These are phyloP conservation scores for Drosophila quinaria DNA, from an alignment of 2,888 invertebrate species.

Conservation along the genomic window DNA sequence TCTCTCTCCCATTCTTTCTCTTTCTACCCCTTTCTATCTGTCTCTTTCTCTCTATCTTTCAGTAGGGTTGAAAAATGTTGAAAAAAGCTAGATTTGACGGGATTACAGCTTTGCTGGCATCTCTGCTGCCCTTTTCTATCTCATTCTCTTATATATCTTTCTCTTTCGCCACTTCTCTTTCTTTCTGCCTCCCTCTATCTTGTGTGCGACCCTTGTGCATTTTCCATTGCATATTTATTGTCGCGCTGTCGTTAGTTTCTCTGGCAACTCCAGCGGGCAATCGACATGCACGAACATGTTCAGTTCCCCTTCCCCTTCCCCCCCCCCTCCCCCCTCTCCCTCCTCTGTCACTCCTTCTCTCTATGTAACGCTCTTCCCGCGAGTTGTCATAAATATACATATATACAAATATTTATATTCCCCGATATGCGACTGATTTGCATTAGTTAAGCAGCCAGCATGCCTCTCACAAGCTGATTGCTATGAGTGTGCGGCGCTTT, in stretches of 20 bases:
- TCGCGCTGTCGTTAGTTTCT: conserved; percentile 14
- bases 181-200: neutral
- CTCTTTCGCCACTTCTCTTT: neutral
- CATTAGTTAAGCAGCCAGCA: conserved; percentile 15
- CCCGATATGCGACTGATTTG: conserved; percentile 32
- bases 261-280: conserved; percentile 22
- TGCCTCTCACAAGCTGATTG: conserved; percentile 37
- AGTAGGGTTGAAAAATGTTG: no score
- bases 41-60: no score
- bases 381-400: neutral
- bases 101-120: neutral
- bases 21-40: no score
- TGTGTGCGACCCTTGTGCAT: conserved; percentile 30
- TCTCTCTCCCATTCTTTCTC: no score
- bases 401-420: conserved; percentile 1
- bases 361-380: neutral
- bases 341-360: neutral
- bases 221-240: conserved; percentile 72
- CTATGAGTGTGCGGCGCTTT: conserved; percentile 4
- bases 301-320: neutral
- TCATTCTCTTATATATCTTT: neutral
- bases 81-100: neutral
- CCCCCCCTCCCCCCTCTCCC: no score
- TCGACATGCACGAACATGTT: conserved; percentile 17
- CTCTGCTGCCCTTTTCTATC: neutral